Evolutionary conservation across 2,888 invertebrate genomes (phyloP), one percentile per base, ranked within the genome.

Genomic region (Morpho achilles): DNA sequence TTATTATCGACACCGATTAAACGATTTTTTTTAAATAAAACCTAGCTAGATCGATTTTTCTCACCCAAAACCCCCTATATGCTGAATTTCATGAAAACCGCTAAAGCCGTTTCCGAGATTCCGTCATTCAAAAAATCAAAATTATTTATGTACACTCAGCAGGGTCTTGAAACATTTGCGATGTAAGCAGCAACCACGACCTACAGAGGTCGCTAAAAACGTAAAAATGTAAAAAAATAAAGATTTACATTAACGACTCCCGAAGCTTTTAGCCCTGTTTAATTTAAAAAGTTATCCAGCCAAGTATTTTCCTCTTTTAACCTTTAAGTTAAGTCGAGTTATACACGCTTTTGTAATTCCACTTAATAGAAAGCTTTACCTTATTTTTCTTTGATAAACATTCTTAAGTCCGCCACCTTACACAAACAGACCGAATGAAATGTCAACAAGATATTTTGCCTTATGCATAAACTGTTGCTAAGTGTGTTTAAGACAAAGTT

Each of bases 391-490:
- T 48, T 41, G 41, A 56, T 54, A 54, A 54, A 50, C 49, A 50
- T 39, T 41, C 46, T 54, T 22, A 48, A 48, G 48, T 10, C 39
- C 6, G 8, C 48, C 54, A 40, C 42, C 47, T 22, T 39, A 9
- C 22, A 39, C 52, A 48, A 53, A 53, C 44, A 49, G 39, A 48
- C 58, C 10, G n/a, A 49, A 49, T 53, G 56, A 53, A 53, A 58
- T 16, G 44, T 53, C 53, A 58, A 49, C 51, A 56, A 44, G 50
- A 40, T 9, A 40, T 23, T 50, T 10, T 40, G 23, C 49, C 42
- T 56, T 46, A 53, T 53, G 53, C 53, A 53, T 56, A 56, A 56
- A 43, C 50, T 56, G 50, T 50, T 56, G 16, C 43, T 50, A 56
- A 56, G n/a, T 45, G 22, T 50, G 7, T 16, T 45, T 8, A 32